Evolutionary conservation across 2,888 invertebrate genomes (phyloP).

Genomic region (Lochmaea crataegi): DNA sequence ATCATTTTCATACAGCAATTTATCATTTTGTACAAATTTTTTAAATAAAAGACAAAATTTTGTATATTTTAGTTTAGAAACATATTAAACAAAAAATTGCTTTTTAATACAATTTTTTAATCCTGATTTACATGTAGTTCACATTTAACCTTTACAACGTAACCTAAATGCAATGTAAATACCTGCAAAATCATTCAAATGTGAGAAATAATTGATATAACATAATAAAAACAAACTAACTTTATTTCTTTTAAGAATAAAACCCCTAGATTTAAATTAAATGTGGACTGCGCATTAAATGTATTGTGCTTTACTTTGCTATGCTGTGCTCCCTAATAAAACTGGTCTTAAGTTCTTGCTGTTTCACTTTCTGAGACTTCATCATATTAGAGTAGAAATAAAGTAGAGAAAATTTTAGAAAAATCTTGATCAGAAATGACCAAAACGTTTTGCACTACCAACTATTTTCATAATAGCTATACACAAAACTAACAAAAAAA

Average conservation of each 20-base stretch:
- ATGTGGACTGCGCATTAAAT: constrained; percentile 5
- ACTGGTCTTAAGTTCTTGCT: constrained; percentile 50
- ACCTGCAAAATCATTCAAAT: no score
- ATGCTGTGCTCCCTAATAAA: constrained; percentile 60
- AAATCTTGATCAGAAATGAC: constrained; percentile 41
- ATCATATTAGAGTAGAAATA: constrained; percentile 55
- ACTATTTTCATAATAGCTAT: constrained; percentile 1
- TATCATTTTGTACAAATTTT: no score
- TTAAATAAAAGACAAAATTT: background rate
- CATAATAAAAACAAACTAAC: no score
- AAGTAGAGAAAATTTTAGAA: constrained; percentile 48
- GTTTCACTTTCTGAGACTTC: constrained; percentile 52
- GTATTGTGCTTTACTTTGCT: constrained; percentile 44
- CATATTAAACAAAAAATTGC: constrained; percentile 13
- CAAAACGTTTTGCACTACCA: constrained; percentile 22
- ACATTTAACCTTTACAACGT: background rate
- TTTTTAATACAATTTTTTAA: constrained; percentile 5
- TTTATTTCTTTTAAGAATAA: no score
- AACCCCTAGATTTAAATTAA: background rate
- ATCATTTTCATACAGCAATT: no score
- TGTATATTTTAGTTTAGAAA: constrained; percentile 4
- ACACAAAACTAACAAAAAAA: constrained; percentile 7
- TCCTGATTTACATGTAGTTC: background rate
- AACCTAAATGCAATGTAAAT: background rate
- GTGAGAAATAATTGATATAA: no score